Evolutionary conservation across 2,888 invertebrate species (phyloP).

Genomic region (Biston stratarius): DNA sequence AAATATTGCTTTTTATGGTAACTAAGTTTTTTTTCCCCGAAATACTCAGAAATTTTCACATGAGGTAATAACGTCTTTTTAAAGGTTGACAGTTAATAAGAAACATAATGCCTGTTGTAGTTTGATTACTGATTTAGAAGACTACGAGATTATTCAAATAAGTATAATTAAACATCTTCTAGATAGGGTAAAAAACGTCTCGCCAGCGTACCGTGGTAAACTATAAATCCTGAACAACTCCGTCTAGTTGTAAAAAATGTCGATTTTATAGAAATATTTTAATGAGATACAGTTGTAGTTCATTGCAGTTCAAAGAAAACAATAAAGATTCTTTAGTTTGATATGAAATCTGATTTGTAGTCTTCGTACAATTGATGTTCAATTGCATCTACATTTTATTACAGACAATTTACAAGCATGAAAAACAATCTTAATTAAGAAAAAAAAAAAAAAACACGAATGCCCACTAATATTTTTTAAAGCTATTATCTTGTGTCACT

Average conservation of each 20-base stretch:
- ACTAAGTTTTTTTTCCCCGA: constrained; percentile 4
- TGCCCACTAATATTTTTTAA: too few relatives aligned
- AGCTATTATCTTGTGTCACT: too few relatives aligned
- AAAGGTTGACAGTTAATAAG: constrained; percentile 9
- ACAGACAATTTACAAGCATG: too few relatives aligned
- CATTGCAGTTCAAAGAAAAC: neutral
- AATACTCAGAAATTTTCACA: neutral
- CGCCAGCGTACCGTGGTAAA: too few relatives aligned
- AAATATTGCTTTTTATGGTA: constrained; percentile 8
- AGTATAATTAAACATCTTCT: neutral
- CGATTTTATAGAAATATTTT: too few relatives aligned
- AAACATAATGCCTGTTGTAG: constrained; percentile 3
- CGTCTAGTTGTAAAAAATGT: neutral
- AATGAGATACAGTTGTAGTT: too few relatives aligned
- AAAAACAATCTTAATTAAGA: too few relatives aligned
- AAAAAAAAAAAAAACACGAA: too few relatives aligned
- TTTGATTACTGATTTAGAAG: constrained; percentile 14
- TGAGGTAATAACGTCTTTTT: constrained; percentile 2
- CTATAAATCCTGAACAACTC: too few relatives aligned
- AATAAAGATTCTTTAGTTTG: neutral
- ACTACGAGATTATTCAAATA: constrained; percentile 7
- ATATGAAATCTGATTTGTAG: neutral
- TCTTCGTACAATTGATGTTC: too few relatives aligned
- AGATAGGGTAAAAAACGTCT: neutral
- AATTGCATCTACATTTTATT: too few relatives aligned